Evolutionary conservation across 2,888 invertebrate species (phyloP).

Genomic region (Brenthis hecate): DNA sequence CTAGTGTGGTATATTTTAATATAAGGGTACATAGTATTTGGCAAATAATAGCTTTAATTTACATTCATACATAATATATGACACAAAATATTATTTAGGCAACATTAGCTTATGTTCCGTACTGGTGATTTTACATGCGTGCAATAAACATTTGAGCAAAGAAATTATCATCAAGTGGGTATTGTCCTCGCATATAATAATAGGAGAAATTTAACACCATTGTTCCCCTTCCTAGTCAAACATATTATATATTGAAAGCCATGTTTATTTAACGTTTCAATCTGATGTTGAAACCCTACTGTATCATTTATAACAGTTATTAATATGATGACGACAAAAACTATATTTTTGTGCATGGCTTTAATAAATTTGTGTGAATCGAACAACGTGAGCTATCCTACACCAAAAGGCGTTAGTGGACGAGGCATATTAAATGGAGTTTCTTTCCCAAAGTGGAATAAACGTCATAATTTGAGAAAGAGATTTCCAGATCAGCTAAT

Average conservation of each 20-base stretch:
- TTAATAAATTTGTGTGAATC: slow-evolving; percentile 48
- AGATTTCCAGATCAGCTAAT: slow-evolving; percentile 41
- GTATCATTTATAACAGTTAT: slow-evolving; percentile 5
- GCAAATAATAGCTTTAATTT: slow-evolving; percentile 23
- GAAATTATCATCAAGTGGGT: slow-evolving; percentile 53
- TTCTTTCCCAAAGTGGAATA: slow-evolving; percentile 46
- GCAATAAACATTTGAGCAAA: slow-evolving; percentile 48
- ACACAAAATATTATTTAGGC: slow-evolving; percentile 28
- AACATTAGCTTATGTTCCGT: slow-evolving; percentile 45
- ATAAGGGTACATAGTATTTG: neutral
- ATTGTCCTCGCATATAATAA: slow-evolving; percentile 56
- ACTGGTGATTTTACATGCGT: slow-evolving; percentile 48
- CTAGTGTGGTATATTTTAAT: neutral
- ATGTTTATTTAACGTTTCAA: slow-evolving; percentile 44
- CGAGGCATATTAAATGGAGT: slow-evolving; percentile 44
- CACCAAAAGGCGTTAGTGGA: slow-evolving; percentile 35
- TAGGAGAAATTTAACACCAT: slow-evolving; percentile 55
- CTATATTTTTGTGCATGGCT: slow-evolving; percentile 35
- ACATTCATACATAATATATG: slow-evolving; percentile 16
- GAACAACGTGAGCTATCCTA: slow-evolving; percentile 41
- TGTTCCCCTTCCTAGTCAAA: slow-evolving; percentile 54
- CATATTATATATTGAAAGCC: slow-evolving; percentile 55
- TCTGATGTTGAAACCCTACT: slow-evolving; percentile 27
- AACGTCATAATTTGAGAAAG: slow-evolving; percentile 41
- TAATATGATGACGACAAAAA: slow-evolving; percentile 40